Conservation (phyloP, 2,113 vertebrate genomes). For the Solea solea region DNA sequence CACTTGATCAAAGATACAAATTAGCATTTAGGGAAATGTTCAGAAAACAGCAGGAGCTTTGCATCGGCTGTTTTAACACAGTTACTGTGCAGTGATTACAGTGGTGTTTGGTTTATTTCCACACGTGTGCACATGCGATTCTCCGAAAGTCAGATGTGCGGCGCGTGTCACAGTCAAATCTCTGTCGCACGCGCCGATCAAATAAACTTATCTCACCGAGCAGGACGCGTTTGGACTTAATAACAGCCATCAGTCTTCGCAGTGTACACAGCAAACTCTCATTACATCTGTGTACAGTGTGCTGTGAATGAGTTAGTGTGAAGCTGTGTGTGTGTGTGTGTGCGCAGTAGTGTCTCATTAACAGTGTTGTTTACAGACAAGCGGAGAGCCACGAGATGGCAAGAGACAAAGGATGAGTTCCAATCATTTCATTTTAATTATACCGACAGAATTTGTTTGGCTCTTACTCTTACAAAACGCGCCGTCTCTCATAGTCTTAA, state of each 20-base stretch:
- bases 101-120: not conserved
- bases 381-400: slow-evolving; percentile 40
- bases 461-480: not conserved
- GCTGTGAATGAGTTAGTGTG: not conserved
- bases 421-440: slow-evolving; percentile 56
- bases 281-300: slow-evolving; percentile 45
- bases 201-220: slow-evolving; percentile 47
- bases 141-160: not conserved
- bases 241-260: slow-evolving; percentile 57
- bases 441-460: slow-evolving; percentile 30
- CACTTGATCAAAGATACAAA: slow-evolving; percentile 26
- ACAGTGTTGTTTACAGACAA: slow-evolving; percentile 57
- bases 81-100: not conserved
- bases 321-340: slow-evolving; percentile 11
- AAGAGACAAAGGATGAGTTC: slow-evolving; percentile 42
- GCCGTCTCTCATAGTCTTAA: not conserved
- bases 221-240: slow-evolving; percentile 37
- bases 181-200: slow-evolving; percentile 3
- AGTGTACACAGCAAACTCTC: slow-evolving; percentile 43
- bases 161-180: slow-evolving; percentile 30
- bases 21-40: slow-evolving; percentile 10
- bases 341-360: slow-evolving; percentile 59
- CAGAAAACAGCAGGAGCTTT: slow-evolving; percentile 12
- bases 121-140: not conserved
- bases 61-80: not conserved